Base-by-base conservation (phyloP, 2,888 invertebrate species). In the Teleogryllus oceanicus region DNA sequence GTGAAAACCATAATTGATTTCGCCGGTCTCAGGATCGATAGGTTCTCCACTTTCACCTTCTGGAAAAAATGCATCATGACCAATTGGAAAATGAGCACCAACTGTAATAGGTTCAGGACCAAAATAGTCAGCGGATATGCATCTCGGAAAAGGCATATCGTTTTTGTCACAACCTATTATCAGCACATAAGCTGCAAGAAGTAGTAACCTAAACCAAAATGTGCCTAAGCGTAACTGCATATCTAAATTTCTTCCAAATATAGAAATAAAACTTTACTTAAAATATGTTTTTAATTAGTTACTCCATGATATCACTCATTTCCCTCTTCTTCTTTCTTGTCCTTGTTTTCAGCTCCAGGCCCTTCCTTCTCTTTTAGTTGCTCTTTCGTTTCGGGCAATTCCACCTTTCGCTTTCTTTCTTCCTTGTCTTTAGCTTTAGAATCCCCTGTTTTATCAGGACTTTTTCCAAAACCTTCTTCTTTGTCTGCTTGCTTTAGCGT, bases 191-290 rank as follows among this genome's bases (percentile, higher is more conserved):
- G 62, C 62, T 62, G 62, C 62, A 62, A 62, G 62, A 62, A 62
- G 62, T 62, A 62, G 62, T 62, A 62, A 62, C 62, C 62, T 62
- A 62, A 62, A 62, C 62, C 62, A 62, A 62, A 62, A 62, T 62
- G 12, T n/a, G n/a, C n/a, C n/a, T n/a, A n/a, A n/a, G n/a, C n/a
- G n/a, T n/a, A n/a, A n/a, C n/a, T n/a, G n/a, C n/a, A n/a, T n/a
- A n/a, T n/a, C n/a, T n/a, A n/a, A n/a, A n/a, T n/a, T n/a, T n/a
- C n/a, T n/a, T n/a, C n/a, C n/a, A n/a, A n/a, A n/a, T n/a, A n/a
- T n/a, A n/a, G n/a, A n/a, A n/a, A n/a, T n/a, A n/a, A n/a, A n/a
- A n/a, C n/a, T n/a, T n/a, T n/a, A n/a, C n/a, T n/a, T n/a, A n/a
- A n/a, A n/a, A n/a, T n/a, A n/a, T 62, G 62, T 12, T 16, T 62